Evolutionary conservation across 2,888 invertebrate species (phyloP).

Genomic region (Endomychus coccineus): DNA sequence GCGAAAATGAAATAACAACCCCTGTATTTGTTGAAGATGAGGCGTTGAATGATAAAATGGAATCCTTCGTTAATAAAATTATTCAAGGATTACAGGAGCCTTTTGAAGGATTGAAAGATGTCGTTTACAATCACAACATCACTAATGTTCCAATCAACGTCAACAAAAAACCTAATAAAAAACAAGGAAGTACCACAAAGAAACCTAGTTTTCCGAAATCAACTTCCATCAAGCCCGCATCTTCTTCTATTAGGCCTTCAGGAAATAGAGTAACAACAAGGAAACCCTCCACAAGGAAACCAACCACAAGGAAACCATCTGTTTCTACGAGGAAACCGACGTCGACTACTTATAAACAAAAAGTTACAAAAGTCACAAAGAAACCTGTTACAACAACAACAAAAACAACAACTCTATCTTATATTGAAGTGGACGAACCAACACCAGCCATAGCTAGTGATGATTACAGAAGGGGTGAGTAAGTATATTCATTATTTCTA

Average conservation of each 20-base stretch:
- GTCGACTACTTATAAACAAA: conserved; percentile 29
- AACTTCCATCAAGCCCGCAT: not conserved
- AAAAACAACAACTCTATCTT: conserved; percentile 37
- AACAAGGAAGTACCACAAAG: conserved; percentile 34
- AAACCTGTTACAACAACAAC: conserved; percentile 35
- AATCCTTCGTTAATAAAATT: conserved; percentile 74
- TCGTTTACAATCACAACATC: conserved; percentile 55
- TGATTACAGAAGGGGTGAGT: conserved; percentile 43
- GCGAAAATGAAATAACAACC: conserved; percentile 63
- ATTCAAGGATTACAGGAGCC: conserved; percentile 77
- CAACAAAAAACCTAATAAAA: conserved; percentile 38
- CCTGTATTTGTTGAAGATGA: conserved; percentile 72
- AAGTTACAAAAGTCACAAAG: conserved; percentile 30
- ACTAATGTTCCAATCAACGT: conserved; percentile 27
- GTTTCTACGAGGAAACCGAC: conserved; percentile 25
- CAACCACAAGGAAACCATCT: conserved; percentile 19
- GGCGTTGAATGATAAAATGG: conserved; percentile 70
- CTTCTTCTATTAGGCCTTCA: conserved; percentile 5
- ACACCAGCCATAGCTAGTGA: conserved; percentile 14
- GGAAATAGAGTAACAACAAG: conserved; percentile 18
- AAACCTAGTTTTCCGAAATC: conserved; percentile 19
- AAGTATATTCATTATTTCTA: no score
- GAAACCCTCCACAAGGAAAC: conserved; percentile 37
- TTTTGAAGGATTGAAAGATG: conserved; percentile 71
- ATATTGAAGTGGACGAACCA: conserved; percentile 34